Base-by-base conservation (phyloP, 2,113 vertebrate species). In the Oceanites oceanicus region DNA sequence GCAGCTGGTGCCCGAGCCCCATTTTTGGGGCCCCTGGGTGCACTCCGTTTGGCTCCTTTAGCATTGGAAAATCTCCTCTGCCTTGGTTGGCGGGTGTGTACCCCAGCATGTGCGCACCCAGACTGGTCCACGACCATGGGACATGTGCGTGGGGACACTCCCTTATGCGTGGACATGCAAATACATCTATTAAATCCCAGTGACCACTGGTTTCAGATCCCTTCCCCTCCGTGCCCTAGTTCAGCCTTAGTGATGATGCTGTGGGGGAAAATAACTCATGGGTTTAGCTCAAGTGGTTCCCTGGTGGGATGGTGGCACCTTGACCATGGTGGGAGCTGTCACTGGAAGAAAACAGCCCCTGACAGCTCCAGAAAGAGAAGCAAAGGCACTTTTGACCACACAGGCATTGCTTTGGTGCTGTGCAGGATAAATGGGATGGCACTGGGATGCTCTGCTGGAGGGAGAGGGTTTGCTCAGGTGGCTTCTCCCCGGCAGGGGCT, bases 121-220 rank as follows among this genome's bases (percentile, higher is more conserved):
- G 56, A 45, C 23, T 1, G 1, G 9, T 20, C 52, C 58, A 17
- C 3, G 3, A 3, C 38, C 19, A 1, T 2, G 38, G 15, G 52
- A 72, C 1, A 0, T 1, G 32, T 7, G 6, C 5, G 5, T 5
- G 50, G 36, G 65, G 21, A 16, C 30, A 0, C 11, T 40, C 27
- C 25, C 5, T 7, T 21, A 0, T 1, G 3, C 26, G 13, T 7
- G 26, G n/a, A 50, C 1, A 2, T 7, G 8, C 22, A 63, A 44
- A 85, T 2, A 7, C 3, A 8, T 7, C 61, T 26, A 4, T 10
- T 11, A 68, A 85, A 85, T 13, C 65, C 68, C 74, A 45, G 11
- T 4, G 38, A 44, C 17, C 8, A 1, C 79, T 63, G 36, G 20
- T 67, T 13, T 42, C 49, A 47, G n/a, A 27, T 5, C 67, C 47